These are phyloP conservation scores for Microcebus griseorufus DNA, from an alignment of 2,113 vertebrate species.

Conservation along the genomic window DNA sequence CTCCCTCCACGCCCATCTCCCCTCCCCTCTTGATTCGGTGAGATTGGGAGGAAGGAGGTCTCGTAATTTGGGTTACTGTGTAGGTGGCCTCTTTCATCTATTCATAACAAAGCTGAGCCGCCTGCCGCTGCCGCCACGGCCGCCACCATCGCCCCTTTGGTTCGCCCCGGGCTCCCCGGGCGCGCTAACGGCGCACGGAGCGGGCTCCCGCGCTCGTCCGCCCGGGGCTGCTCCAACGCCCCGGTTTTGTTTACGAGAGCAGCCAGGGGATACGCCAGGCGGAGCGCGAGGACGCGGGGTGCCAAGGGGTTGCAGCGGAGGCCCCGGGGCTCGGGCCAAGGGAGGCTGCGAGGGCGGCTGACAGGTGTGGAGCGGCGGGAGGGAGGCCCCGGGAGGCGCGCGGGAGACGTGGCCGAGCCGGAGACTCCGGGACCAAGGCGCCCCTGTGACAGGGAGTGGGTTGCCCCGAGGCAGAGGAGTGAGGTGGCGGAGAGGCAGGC, in stretches of 20 bases:
- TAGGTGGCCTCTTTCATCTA: slow-evolving; percentile 82
- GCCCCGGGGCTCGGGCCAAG: slow-evolving; percentile 23
- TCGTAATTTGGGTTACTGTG: slow-evolving; percentile 80
- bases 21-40: slow-evolving; percentile 73
- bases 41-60: slow-evolving; percentile 78
- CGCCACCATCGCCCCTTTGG: slow-evolving; percentile 66
- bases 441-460: background rate
- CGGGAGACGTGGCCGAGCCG: background rate
- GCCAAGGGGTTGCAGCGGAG: slow-evolving; percentile 13
- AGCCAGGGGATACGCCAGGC: background rate
- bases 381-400: slow-evolving; percentile 31
- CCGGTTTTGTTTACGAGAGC: slow-evolving; percentile 69
- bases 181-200: slow-evolving; percentile 6
- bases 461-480: slow-evolving; percentile 26
- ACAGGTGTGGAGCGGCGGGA: slow-evolving; percentile 69
- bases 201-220: slow-evolving; percentile 39
- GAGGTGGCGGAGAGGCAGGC: slow-evolving; percentile 54
- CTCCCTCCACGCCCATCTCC: slow-evolving; percentile 78
- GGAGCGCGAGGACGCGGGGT: background rate
- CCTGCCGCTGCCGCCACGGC: slow-evolving; percentile 59
- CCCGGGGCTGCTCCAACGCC: slow-evolving; percentile 52
- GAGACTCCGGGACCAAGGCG: background rate
- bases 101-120: slow-evolving; percentile 79
- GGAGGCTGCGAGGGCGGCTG: slow-evolving; percentile 47
- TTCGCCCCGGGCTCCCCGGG: slow-evolving; percentile 53